These are phyloP conservation scores for Stegodyphus mimosarum DNA, from an alignment of 1,140 invertebrate species.

Conservation along the genomic window DNA sequence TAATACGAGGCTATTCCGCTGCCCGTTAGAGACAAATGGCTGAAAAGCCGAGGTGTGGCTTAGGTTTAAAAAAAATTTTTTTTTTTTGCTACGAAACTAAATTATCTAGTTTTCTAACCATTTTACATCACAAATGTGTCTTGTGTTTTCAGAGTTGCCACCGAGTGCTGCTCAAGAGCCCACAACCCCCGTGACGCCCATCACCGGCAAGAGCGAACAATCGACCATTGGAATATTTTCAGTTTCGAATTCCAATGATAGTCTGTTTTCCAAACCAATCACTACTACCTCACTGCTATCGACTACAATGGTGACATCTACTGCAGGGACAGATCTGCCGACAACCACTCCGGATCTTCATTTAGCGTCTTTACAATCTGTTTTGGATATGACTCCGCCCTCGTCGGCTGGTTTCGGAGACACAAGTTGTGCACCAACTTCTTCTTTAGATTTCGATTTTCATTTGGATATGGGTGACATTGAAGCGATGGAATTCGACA, in stretches of 20 bases:
- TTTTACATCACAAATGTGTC: neutral
- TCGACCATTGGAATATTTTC: neutral
- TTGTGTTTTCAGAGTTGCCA: constrained; percentile 76
- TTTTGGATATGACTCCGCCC: constrained; percentile 54
- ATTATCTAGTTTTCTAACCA: no score
- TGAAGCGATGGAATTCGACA: constrained; percentile 42
- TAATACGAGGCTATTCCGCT: no score
- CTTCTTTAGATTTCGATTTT: constrained; percentile 53
- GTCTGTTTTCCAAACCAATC: constrained; percentile 2
- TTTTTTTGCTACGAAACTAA: no score
- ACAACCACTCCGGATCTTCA: neutral
- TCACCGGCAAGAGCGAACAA: constrained; percentile 12
- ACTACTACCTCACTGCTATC: constrained; percentile 2
- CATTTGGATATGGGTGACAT: constrained; percentile 46
- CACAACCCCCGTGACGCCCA: constrained; percentile 75
- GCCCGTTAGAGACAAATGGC: no score
- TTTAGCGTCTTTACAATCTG: constrained; percentile 28
- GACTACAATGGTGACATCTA: neutral
- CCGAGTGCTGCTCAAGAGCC: constrained; percentile 86
- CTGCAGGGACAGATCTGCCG: neutral
- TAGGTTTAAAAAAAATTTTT: no score
- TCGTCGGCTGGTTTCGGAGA: constrained; percentile 22
- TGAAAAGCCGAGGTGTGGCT: no score
- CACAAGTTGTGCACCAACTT: neutral
- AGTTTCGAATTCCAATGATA: neutral